Evolutionary conservation across 2,888 invertebrate species (phyloP).

Genomic region (Eupithecia centaureata): DNA sequence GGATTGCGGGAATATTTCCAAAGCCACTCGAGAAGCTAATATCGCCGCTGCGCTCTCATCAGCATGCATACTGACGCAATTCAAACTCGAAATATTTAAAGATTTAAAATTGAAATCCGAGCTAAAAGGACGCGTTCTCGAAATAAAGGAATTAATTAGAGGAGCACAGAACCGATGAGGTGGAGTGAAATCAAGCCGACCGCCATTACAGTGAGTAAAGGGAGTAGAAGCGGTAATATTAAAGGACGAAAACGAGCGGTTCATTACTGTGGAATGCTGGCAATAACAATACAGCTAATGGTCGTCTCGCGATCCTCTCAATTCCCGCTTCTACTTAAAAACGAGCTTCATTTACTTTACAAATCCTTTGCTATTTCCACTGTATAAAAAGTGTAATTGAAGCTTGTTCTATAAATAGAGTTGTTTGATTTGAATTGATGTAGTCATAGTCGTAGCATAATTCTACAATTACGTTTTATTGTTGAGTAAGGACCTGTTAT

Average conservation of each 20-base stretch:
- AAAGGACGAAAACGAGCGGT: slow-evolving; percentile 80
- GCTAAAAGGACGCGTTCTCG: slow-evolving; percentile 49
- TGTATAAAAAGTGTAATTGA: slow-evolving; percentile 36
- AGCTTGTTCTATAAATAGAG: slow-evolving; percentile 47
- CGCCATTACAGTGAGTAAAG: slow-evolving; percentile 70
- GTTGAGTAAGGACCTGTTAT: slow-evolving; percentile 52
- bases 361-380: slow-evolving; percentile 55
- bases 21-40: slow-evolving; percentile 67
- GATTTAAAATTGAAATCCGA: slow-evolving; percentile 64
- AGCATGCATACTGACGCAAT: slow-evolving; percentile 67
- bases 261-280: slow-evolving; percentile 79
- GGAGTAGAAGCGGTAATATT: slow-evolving; percentile 74
- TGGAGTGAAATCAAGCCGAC: slow-evolving; percentile 72
- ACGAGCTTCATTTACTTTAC: slow-evolving; percentile 60
- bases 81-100: slow-evolving; percentile 63
- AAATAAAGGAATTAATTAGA: slow-evolving; percentile 71
- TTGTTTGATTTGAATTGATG: slow-evolving; percentile 40
- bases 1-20: slow-evolving; percentile 62
- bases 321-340: slow-evolving; percentile 70
- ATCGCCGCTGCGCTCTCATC: slow-evolving; percentile 68
- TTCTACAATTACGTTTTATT: slow-evolving; percentile 57
- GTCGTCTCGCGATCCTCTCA: slow-evolving; percentile 72
- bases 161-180: slow-evolving; percentile 65
- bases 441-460: slow-evolving; percentile 43
- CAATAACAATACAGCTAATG: slow-evolving; percentile 83